These are phyloP conservation scores for Thunnus albacares DNA, from an alignment of 2,797 vertebrate genomes.

Conservation along the genomic window DNA sequence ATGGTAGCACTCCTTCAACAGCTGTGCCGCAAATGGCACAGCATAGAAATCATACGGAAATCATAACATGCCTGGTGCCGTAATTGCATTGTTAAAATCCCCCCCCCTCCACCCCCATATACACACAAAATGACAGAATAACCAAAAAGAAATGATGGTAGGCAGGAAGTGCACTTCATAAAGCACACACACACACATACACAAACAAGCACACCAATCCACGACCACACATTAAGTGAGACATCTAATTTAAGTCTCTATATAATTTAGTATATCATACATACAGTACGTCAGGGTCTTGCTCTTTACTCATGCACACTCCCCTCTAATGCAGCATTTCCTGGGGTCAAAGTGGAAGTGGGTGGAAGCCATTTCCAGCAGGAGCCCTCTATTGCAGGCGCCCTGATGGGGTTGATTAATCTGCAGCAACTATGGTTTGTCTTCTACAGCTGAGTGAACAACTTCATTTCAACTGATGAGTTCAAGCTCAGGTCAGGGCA, in stretches of 20 bases:
- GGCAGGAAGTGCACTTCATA: conserved; percentile 72
- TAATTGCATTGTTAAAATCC: conserved; percentile 66
- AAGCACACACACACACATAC: conserved; percentile 76
- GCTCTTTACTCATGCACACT: conserved; percentile 69
- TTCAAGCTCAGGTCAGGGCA: conserved; percentile 96
- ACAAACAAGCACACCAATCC: conserved; percentile 81
- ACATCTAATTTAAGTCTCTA: conserved; percentile 91
- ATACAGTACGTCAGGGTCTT: conserved; percentile 38
- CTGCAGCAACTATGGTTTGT: conserved; percentile 92
- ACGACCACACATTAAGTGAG: conserved; percentile 82
- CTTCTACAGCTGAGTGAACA: conserved; percentile 99
- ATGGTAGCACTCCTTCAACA: conserved; percentile 60
- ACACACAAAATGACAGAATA: conserved; percentile 49
- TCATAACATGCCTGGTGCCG: conserved; percentile 55
- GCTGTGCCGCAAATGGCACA: conserved; percentile 69
- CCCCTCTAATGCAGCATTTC: conserved; percentile 74
- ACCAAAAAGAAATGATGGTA: conserved; percentile 37
- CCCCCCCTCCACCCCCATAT: not conserved
- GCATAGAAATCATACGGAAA: conserved; percentile 37
- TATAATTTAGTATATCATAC: conserved; percentile 88
- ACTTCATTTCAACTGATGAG: conserved; percentile 99
- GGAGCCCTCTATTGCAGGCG: conserved; percentile 70
- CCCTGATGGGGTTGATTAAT: conserved; percentile 96
- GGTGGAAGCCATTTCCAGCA: conserved; percentile 66
- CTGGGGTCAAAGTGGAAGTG: conserved; percentile 80